These are phyloP conservation scores for Chirona hameri DNA, from an alignment of 2,888 invertebrate genomes.

Conservation along the genomic window DNA sequence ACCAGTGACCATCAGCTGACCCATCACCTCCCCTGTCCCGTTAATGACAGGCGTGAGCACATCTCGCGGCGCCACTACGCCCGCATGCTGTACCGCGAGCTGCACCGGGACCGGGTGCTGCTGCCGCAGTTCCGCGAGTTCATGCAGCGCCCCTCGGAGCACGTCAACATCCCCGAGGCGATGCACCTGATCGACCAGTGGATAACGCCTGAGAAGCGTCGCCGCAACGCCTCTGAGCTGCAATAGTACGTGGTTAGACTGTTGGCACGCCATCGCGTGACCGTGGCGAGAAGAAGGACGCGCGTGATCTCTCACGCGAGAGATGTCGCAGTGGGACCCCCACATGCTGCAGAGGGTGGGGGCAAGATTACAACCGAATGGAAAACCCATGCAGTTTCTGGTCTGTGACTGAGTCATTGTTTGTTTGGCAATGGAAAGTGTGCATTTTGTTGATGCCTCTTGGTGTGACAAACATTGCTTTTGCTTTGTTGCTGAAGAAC, in stretches of 20 bases:
- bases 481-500: too few species aligned
- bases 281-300: too few species aligned
- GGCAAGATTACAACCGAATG: too few species aligned
- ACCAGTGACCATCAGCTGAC: neutral
- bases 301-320: too few species aligned
- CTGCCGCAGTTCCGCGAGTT: conserved; percentile 5
- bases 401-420: too few species aligned
- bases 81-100: conserved; percentile 25
- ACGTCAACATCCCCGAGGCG: neutral
- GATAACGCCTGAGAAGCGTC: neutral
- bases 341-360: too few species aligned
- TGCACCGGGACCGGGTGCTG: neutral
- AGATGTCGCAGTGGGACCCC: too few species aligned
- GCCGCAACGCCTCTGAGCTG: neutral
- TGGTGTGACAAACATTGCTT: too few species aligned
- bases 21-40: neutral
- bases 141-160: neutral
- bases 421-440: too few species aligned
- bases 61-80: conserved; percentile 11
- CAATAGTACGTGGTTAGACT: neutral
- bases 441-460: too few species aligned
- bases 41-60: neutral
- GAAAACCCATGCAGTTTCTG: too few species aligned
- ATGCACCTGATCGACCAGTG: neutral
- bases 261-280: too few species aligned